Base-by-base conservation (phyloP, 1,140 invertebrate genomes). In the Maconellicoccus hirsutus region DNA sequence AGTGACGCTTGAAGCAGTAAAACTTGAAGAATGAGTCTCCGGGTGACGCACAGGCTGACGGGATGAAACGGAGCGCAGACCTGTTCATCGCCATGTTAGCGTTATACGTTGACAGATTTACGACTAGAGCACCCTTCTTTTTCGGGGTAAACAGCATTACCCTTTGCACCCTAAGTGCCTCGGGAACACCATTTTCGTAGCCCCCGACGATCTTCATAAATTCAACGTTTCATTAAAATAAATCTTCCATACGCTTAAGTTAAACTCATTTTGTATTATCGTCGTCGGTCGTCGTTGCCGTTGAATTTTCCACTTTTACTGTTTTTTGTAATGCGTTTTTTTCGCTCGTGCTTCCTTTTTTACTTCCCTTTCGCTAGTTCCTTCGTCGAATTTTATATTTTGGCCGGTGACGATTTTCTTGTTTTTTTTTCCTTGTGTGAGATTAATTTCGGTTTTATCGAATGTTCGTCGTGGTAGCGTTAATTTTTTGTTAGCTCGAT, bases 161-260 rank as follows among this genome's bases (percentile, higher is more conserved):
- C 61, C 61, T 66, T 66, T 19, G 61, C 61, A 26, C 61, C 61
- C 61, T 66, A 66, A 66, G 61, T 66, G 22, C 61, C 61, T 66
- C 61, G 61, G 61, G 61, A 66, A 66, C 61, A 66, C 61, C 61
- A 66, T 66, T 66, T 66, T 66, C 61, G 61, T 66, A 25, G 61
- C 61, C 61, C 61, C 61, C 61, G 61, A 66, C 61, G 61, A 66
- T 66, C 61, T 66, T 66, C 61, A 66, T 66, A 66, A 66, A 66
- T 66, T 66, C 61, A 66, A 66, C 61, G 61, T 66, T 66, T 66
- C 61, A 66, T 66, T 66, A 66, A 66, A 66, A 66, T 66, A 66
- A 66, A 66, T 66, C 61, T 66, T 66, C 61, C 61, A 66, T 66
- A 66, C 61, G 61, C 61, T 66, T 66, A 66, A 66, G 22, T 66